These are phyloP conservation scores for Fringilla coelebs DNA, from an alignment of 2,797 vertebrate species.

Conservation along the genomic window DNA sequence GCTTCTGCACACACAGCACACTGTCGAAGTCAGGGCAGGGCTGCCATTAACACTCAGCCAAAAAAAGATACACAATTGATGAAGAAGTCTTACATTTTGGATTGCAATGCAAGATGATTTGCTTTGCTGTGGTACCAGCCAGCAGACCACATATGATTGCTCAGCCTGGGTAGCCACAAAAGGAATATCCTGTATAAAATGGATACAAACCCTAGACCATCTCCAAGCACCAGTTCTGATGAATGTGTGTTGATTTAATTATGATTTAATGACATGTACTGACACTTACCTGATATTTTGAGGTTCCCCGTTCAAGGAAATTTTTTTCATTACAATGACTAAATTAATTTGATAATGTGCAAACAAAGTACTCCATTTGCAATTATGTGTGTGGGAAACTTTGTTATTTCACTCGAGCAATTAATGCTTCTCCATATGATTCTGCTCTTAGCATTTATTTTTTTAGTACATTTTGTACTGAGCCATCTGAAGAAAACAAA, in stretches of 20 bases:
- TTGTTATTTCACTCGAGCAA: constrained; percentile 19
- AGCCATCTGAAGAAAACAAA: constrained; percentile 40
- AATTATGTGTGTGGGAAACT: not conserved
- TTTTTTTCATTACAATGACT: not conserved
- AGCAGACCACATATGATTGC: not conserved
- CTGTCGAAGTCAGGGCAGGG: not conserved
- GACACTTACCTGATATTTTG: not conserved
- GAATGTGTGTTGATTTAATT: constrained; percentile 25
- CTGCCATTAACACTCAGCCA: not conserved
- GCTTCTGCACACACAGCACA: accelerated
- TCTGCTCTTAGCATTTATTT: not conserved
- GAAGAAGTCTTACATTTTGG: not conserved
- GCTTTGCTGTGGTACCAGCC: not conserved
- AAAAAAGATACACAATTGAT: not conserved
- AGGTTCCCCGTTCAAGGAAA: not conserved
- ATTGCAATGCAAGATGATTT: not conserved
- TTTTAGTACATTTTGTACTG: not conserved
- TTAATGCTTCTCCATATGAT: constrained; percentile 19
- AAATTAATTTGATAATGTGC: constrained; percentile 14
- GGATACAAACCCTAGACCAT: not conserved
- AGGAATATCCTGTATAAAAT: not conserved
- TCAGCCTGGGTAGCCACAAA: not conserved
- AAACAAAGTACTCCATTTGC: constrained; percentile 4
- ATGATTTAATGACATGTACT: not conserved
- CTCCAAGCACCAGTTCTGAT: not conserved